phyloP scores from a whole-genome alignment of 1,140 invertebrate genomes.

The Platyscapa corneri region DNA sequence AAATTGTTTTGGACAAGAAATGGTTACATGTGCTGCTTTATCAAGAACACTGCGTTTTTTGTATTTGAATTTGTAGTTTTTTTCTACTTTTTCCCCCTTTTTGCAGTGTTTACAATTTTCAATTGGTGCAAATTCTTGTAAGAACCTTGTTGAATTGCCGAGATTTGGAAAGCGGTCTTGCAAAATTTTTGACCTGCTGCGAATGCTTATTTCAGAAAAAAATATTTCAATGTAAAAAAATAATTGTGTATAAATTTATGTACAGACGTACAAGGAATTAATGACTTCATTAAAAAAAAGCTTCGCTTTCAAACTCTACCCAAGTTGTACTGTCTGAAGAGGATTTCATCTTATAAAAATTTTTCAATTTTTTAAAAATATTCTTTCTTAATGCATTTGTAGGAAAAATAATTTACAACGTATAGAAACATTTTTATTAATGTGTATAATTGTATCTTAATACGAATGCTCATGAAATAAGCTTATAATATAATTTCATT shows the following conservation, averaged over 20 bases:
- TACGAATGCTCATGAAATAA: too few relatives aligned
- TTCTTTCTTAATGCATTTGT: too few relatives aligned
- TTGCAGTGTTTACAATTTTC: slow-evolving; percentile 71
- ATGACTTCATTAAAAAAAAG: slow-evolving; percentile 40
- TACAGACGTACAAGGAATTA: slow-evolving; percentile 66
- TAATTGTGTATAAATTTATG: neutral
- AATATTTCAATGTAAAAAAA: neutral
- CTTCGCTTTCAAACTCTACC: neutral
- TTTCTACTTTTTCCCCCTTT: slow-evolving; percentile 67
- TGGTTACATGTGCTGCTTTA: slow-evolving; percentile 73
- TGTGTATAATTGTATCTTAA: too few relatives aligned
- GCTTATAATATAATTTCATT: too few relatives aligned
- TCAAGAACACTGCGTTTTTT: slow-evolving; percentile 71
- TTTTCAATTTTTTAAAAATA: too few relatives aligned
- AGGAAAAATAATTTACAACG: too few relatives aligned
- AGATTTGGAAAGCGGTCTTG: slow-evolving; percentile 69
- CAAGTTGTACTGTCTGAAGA: neutral
- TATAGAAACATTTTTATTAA: too few relatives aligned
- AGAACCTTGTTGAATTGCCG: slow-evolving; percentile 69
- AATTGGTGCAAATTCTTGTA: slow-evolving; percentile 73
- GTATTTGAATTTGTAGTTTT: slow-evolving; percentile 72
- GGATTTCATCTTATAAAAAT: neutral
- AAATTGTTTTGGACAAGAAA: slow-evolving; percentile 74
- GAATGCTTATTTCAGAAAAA: too few relatives aligned
- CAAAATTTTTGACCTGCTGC: slow-evolving; percentile 69